These are phyloP conservation scores for Bicyclus anynana DNA, from an alignment of 1,140 invertebrate genomes.

Conservation along the genomic window DNA sequence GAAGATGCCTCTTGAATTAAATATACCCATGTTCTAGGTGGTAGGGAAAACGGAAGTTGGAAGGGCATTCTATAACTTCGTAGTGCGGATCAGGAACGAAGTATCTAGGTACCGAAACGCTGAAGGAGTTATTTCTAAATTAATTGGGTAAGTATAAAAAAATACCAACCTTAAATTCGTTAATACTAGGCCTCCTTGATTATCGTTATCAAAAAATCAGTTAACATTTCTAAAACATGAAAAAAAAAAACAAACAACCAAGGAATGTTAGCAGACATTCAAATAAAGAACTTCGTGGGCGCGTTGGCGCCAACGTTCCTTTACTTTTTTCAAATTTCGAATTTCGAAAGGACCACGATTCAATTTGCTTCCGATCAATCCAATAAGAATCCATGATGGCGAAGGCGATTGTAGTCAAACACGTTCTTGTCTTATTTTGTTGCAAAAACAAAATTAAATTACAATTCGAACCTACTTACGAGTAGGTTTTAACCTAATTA, in stretches of 20 bases:
- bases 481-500: too few relatives aligned
- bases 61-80: too few relatives aligned
- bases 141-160: not conserved
- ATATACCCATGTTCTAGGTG: too few relatives aligned
- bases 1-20: too few relatives aligned
- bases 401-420: constrained; percentile 18
- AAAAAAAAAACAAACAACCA: constrained; percentile 21
- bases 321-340: constrained; percentile 43
- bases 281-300: constrained; percentile 53
- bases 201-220: constrained; percentile 4
- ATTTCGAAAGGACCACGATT: constrained; percentile 40
- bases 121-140: too few relatives aligned
- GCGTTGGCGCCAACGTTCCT: constrained; percentile 68
- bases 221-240: constrained; percentile 24
- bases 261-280: constrained; percentile 43
- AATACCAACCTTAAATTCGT: not conserved
- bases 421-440: constrained; percentile 1
- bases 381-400: constrained; percentile 21
- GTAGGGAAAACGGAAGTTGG: too few relatives aligned
- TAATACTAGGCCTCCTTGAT: not conserved
- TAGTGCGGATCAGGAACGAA: too few relatives aligned
- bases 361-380: constrained; percentile 40
- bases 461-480: not conserved
- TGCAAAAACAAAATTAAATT: constrained; percentile 5
- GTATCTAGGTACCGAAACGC: too few relatives aligned